These are phyloP conservation scores for Chrysogorgia sp. DNA, from an alignment of 92 coral and sea anemone genomes.

Conservation along the genomic window DNA sequence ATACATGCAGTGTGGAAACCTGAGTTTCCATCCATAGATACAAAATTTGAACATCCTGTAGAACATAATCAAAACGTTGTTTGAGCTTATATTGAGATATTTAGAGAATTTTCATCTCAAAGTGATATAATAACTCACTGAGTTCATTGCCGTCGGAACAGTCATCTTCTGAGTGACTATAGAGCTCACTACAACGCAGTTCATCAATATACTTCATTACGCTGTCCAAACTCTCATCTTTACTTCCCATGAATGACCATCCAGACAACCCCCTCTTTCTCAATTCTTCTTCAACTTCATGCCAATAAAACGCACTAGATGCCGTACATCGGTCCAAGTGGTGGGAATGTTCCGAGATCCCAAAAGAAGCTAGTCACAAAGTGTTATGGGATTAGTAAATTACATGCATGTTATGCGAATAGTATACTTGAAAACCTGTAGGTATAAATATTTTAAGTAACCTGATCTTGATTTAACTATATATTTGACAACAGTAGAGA, in stretches of 20 bases:
- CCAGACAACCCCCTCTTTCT: background rate
- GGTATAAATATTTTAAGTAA: no score
- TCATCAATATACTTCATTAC: slow-evolving; percentile 18
- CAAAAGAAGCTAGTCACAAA: background rate
- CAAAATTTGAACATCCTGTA: slow-evolving; percentile 20
- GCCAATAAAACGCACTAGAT: slow-evolving; percentile 51
- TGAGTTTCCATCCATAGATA: slow-evolving; percentile 52
- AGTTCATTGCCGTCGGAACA: slow-evolving; percentile 24
- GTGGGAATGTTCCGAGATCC: background rate
- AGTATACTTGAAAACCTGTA: no score
- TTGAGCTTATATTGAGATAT: no score
- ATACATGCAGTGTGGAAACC: slow-evolving; percentile 55
- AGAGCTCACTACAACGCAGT: slow-evolving; percentile 23
- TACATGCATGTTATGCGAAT: background rate
- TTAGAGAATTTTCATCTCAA: no score
- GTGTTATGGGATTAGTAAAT: background rate
- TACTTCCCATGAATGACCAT: slow-evolving; percentile 34
- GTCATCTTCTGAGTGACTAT: slow-evolving; percentile 42
- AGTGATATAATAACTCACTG: no score
- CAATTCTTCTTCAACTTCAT: slow-evolving; percentile 40
- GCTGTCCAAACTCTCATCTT: slow-evolving; percentile 14
- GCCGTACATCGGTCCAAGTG: slow-evolving; percentile 19
- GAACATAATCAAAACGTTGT: background rate
- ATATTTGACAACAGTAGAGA: no score
- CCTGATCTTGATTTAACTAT: background rate